Percentiles rank a stretch among this genome's conserved stretches.
phyloP scores from a whole-genome alignment of 37 sponge, comb jelly and placozoan genomes.

The Halisarca cf. caerulea region DNA sequence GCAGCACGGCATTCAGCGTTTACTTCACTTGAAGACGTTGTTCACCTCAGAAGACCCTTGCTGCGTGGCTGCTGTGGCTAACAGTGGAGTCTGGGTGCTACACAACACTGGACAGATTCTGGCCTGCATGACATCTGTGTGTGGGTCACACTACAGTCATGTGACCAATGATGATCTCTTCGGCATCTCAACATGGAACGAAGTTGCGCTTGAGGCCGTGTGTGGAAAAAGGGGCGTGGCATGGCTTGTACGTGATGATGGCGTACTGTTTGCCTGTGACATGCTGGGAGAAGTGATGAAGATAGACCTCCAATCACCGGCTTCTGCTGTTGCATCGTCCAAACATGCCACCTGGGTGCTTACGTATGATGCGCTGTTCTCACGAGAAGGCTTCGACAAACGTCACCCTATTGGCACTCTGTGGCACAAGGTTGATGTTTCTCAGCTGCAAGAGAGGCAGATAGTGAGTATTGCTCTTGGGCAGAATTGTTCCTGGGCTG shows the following conservation, averaged over 20 bases:
- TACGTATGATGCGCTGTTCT: slow-evolving; percentile 46
- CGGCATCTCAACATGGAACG: slow-evolving; percentile 51
- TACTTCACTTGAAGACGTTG: not conserved
- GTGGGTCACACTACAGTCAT: slow-evolving; percentile 57
- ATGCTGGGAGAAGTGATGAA: slow-evolving; percentile 18
- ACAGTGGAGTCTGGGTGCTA: slow-evolving; percentile 16
- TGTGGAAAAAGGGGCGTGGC: slow-evolving; percentile 8
- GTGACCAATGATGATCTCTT: slow-evolving; percentile 50
- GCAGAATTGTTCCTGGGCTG: slow-evolving; percentile 74
- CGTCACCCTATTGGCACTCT: slow-evolving; percentile 61
- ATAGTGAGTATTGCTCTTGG: slow-evolving; percentile 55
- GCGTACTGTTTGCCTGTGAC: slow-evolving; percentile 55
- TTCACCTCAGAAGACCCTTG: not conserved
- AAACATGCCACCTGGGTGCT: slow-evolving; percentile 68
- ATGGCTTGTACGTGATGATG: slow-evolving; percentile 73
- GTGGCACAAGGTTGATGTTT: slow-evolving; percentile 78
- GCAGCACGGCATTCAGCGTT: not conserved
- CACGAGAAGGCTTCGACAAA: slow-evolving; percentile 59
- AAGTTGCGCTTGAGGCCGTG: slow-evolving; percentile 34
- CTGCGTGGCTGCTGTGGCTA: not conserved
- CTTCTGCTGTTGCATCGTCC: slow-evolving; percentile 49
- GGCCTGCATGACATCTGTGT: slow-evolving; percentile 32
- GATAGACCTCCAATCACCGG: slow-evolving; percentile 34
- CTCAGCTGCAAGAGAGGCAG: slow-evolving; percentile 49
- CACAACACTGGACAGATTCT: not conserved